Base-by-base conservation (phyloP, 1,140 invertebrate genomes). In the Aphaenogaster rudis region DNA sequence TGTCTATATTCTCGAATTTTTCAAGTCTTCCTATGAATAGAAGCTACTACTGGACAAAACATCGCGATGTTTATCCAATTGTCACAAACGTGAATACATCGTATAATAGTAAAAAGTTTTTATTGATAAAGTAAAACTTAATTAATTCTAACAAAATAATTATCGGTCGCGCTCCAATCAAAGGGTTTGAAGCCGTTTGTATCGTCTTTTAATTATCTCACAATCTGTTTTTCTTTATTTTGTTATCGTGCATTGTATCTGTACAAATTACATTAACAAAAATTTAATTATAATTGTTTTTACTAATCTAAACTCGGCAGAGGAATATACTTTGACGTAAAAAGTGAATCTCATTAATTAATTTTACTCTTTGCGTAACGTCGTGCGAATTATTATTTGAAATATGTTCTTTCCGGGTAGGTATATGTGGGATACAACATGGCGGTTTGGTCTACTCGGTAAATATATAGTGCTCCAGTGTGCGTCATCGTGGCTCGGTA, bases 401-500 rank as follows among this genome's bases (percentile, higher is more conserved):
- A 39, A 39, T 8, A n/a, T 21, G 11, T 13, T 39, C 48, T 81
- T 81, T 57, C 36, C n/a, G 48, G 42, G 1, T 28, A n/a, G 42
- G 1, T 28, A n/a, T 42, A 66, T 11, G 17, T 17, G 15, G 8
- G 15, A 39, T 36, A n/a, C 36, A 28, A 45, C 39, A 81, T 57
- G 52, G 45, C 54, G 54, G n/a, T 72, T 72, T 48, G 54, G 33
- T 64, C 17, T 48, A 59, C 36, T 59, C 9, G 52, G 67, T 61
- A 48, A 54, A 42, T 74, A 74, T 36, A 72, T 59, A 59, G 36
- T 42, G 64, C 28, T 69, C 48, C 36, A 13, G 42, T 61, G 28
- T 82, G 42, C 80, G 69, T 74, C 80, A 84, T 74, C 54, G 57
- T 2, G 42, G 13, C 64, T 52, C 52, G 3, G 42, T 72, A 54